Base-by-base conservation (phyloP, 2,113 vertebrate species). In the Xiphophorus maculatus region DNA sequence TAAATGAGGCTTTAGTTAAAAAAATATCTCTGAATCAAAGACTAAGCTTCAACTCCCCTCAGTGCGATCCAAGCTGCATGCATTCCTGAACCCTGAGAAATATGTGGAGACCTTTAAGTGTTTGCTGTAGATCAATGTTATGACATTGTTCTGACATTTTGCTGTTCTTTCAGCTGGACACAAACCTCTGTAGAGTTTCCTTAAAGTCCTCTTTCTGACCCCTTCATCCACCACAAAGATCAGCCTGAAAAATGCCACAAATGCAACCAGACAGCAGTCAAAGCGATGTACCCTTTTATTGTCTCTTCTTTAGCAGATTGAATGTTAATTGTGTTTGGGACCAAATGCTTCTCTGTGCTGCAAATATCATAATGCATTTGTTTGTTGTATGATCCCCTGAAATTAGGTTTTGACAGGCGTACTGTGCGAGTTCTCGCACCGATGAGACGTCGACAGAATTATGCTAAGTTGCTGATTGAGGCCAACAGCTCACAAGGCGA, bases 281-380 rank as follows among this genome's bases (percentile, higher is more conserved):
- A 40, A 70, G 40, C 17, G 2, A 32, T 58, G 51, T 58, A n/a
- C 32, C 44, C 64, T 54, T 72, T 29, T 33, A 30, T n/a, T 29
- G 28, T 35, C 27, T 64, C 63, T 72, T 73, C 37, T 79, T 74
- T 44, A 2, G 0, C 35, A 71, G 73, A 40, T 73, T 22, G 73
- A 71, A 84, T 80, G 29, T 72, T 63, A 42, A 72, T 63, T 79
- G 62, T 82, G 19, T 81, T 33, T 0, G 6, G 28, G 65, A 65
- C 74, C 68, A 79, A 86, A 77, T 76, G 66, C 74, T 77, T 82
- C 54, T 74, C 10, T 8, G 54, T 17, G 4, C 71, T 84, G 77
- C 79, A 69, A 80, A 79, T 82, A 85, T 91, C 81, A 81, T 33
- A 79, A 40, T 69, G 48, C 67, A n/a, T 87, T 88, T 86, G 78